A percentile compares a stretch with the other conserved stretches of the same genome.
These are phyloP conservation scores for Lepidocyrtinus sp. DNA, from an alignment of 2,888 invertebrate genomes.

Conservation along the genomic window DNA sequence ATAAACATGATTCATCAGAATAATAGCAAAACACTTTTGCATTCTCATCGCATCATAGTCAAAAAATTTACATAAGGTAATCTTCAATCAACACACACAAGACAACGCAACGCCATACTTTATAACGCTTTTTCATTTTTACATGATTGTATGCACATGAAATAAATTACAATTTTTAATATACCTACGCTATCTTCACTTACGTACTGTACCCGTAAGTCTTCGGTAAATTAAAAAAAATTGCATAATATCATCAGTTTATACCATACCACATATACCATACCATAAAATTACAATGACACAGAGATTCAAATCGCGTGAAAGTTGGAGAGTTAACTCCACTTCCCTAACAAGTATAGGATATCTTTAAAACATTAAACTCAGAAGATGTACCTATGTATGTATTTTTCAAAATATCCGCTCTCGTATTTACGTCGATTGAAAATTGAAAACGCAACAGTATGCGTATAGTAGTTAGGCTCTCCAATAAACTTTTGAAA, in stretches of 20 bases:
- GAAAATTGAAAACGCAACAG: too few relatives aligned
- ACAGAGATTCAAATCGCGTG: not conserved
- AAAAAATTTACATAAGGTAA: too few relatives aligned
- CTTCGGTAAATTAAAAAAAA: slow-evolving; percentile 36
- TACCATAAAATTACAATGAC: slow-evolving; percentile 9
- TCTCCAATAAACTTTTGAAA: too few relatives aligned
- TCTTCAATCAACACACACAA: slow-evolving; percentile 1
- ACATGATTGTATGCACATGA: slow-evolving; percentile 13
- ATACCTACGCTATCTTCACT: not conserved
- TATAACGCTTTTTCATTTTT: not conserved
- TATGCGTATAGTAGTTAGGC: too few relatives aligned
- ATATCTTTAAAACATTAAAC: not conserved
- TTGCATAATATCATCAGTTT: slow-evolving; percentile 14
- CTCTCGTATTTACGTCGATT: too few relatives aligned
- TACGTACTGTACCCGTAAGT: slow-evolving; percentile 27
- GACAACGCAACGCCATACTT: not conserved
- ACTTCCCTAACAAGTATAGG: not conserved
- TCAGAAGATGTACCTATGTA: too few relatives aligned
- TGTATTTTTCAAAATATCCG: not conserved
- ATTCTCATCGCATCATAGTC: too few relatives aligned
- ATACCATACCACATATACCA: too few relatives aligned
- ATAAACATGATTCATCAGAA: slow-evolving; percentile 13
- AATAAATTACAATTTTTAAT: slow-evolving; percentile 2
- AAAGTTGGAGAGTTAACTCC: not conserved
- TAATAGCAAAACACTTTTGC: slow-evolving; percentile 4